These are phyloP conservation scores for Cydia pomonella DNA, from an alignment of 1,140 invertebrate species.

Conservation along the genomic window DNA sequence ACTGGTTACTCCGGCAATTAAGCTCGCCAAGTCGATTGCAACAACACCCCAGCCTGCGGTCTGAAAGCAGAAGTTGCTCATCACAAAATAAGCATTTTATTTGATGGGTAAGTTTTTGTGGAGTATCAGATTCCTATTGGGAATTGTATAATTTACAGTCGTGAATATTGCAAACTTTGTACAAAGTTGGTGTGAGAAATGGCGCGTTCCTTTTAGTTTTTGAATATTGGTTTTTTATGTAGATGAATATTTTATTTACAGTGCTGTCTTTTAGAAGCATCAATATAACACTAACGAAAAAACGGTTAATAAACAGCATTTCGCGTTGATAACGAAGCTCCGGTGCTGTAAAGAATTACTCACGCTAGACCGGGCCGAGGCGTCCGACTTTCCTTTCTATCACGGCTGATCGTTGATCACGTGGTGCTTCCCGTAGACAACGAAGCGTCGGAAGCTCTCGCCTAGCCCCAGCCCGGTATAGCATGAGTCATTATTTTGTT, in stretches of 20 bases:
- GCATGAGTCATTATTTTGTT: no score
- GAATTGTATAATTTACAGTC: slow-evolving; percentile 8
- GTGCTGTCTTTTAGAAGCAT: neutral
- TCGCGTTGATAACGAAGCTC: no score
- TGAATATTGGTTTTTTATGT: neutral
- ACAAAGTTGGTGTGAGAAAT: slow-evolving; percentile 5
- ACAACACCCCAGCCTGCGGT: slow-evolving; percentile 42
- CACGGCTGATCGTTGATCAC: no score
- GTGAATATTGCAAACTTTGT: slow-evolving; percentile 14
- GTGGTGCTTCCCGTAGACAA: no score
- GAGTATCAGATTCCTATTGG: slow-evolving; percentile 10
- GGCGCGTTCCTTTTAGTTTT: slow-evolving; percentile 6
- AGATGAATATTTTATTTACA: neutral
- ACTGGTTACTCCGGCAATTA: no score
- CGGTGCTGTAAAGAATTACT: no score
- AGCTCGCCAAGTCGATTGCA: neutral
- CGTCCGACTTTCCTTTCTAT: no score
- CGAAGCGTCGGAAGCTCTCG: no score
- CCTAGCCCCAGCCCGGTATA: no score
- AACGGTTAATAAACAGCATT: no score
- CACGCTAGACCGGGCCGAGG: no score
- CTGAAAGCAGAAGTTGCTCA: slow-evolving; percentile 55
- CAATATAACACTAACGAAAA: no score
- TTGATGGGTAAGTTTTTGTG: slow-evolving; percentile 24
- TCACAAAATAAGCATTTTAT: slow-evolving; percentile 47